Evolutionary conservation across 1,140 invertebrate genomes (phyloP).

Genomic region (Drosophila burlai): DNA sequence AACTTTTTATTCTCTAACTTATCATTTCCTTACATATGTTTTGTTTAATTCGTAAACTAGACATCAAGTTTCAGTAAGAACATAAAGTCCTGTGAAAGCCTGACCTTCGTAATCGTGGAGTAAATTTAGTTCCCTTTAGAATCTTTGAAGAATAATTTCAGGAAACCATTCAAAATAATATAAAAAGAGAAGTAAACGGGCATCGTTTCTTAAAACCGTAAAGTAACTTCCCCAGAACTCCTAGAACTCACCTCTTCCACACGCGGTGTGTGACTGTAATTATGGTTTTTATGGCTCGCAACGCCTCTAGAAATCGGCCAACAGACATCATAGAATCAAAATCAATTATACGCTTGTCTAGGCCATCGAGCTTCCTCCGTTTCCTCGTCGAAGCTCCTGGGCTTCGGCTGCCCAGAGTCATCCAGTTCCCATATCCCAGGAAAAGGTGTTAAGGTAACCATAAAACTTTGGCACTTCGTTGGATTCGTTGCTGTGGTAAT

Average conservation of each 20-base stretch:
- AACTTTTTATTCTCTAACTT: not conserved
- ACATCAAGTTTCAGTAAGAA: not conserved
- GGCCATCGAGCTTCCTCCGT: slow-evolving; percentile 37
- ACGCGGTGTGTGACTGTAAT: slow-evolving; percentile 44
- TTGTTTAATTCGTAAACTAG: not conserved
- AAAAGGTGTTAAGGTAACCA: slow-evolving; percentile 76
- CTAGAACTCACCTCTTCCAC: slow-evolving; percentile 22
- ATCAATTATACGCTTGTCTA: slow-evolving; percentile 80
- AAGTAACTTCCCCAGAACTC: not conserved
- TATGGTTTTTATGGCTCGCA: slow-evolving; percentile 60
- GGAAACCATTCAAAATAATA: not conserved
- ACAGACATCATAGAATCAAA: slow-evolving; percentile 69
- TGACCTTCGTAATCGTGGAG: no score
- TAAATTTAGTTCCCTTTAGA: not conserved
- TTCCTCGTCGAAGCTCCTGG: not conserved
- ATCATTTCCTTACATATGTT: not conserved
- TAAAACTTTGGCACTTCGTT: slow-evolving; percentile 55
- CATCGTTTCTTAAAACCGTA: not conserved
- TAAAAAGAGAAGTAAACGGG: not conserved
- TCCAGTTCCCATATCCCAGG: slow-evolving; percentile 28
- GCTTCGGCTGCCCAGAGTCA: not conserved
- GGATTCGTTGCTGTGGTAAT: slow-evolving; percentile 27
- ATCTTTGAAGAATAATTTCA: not conserved
- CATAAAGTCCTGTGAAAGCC: not conserved
- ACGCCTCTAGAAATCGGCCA: slow-evolving; percentile 51